Base-by-base conservation (phyloP, 2,113 vertebrate species). In the Ptyas mucosa region DNA sequence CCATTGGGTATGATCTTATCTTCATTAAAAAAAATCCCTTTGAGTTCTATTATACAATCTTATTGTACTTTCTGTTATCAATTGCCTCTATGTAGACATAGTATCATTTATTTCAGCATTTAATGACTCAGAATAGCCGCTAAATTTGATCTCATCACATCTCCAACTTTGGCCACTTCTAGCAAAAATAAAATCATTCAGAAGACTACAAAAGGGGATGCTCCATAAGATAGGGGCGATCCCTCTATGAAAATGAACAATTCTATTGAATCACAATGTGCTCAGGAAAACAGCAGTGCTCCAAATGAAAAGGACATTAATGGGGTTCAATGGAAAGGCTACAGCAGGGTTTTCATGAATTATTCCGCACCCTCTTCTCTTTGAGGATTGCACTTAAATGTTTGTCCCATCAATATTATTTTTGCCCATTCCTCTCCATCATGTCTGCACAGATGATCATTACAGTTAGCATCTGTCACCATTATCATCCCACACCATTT, bases 391-490 rank as follows among this genome's bases (percentile, higher is more conserved):
- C 43, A 75, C 34, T 4, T 94, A 75, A 55, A 88, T 93, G 91
- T 95, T 49, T 94, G 85, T 93, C 93, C 20, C 75, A 81, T 94
- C 94, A 91, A 91, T 90, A 94, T 90, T 75, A 88, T 89, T 91
- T n/a, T 7, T 64, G 88, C 93, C 93, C n/a, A 15, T 87, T 87
- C 87, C 94, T 10, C 85, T 88, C 8, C 0, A 11, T 92, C 15
- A 92, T 69, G 93, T 90, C 88, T 90, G 96, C 1, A 12, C 97
- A 97, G 97, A 97, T 97, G 97, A 95, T 64, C 57, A 90, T 94
- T 93, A 96, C 96, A 87, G 89, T 93, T 91, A 95, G 95, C 95
- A 93, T 93, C 93, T 29, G 0, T 0, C 1, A 91, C 95, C 10
- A 0, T 95, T 93, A 23, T 92, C 95, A 96, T 96, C 95, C 93